Evolutionary conservation across 1,140 invertebrate species (phyloP), one percentile per base, ranked within the genome.

Genomic region (Copidosoma floridanum): DNA sequence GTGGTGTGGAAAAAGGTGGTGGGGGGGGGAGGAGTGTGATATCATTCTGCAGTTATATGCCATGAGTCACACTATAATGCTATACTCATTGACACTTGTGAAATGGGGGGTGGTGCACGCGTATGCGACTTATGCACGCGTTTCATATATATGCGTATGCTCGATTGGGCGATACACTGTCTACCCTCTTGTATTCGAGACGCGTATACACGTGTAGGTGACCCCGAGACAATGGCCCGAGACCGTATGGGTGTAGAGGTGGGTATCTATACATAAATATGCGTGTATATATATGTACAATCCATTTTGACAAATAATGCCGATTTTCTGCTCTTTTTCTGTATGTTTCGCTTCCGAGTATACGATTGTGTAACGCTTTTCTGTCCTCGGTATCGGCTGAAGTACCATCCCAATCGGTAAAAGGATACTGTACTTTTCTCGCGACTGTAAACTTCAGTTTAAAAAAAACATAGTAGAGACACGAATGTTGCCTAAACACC

Each of bases 11-110:
- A 32, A 12, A 32, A 6, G 38, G 5, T 41, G 7, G 51, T 20
- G 32, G 7, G 27, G 14, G 38, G 29, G 5, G 24, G 12, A 21
- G 12, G 40, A 47, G 51, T 43, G 51, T 40, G 50, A 63, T 51
- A 57, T 63, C 55, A 50, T 59, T 59, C 46, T 46, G 41, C 50
- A n/a, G 50, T 53, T 52, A 47, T 41, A 16, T 38, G 24, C 26
- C 56, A 12, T 44, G 56, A 63, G 44, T 59, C 43, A 59, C 27
- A 46, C 56, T 55, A n/a, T n/a, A n/a, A n/a, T n/a, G n/a, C n/a
- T n/a, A n/a, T n/a, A 46, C 50, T 57, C 51, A 55, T 59, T 63
- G 56, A 55, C 56, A 54, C 41, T 55, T 41, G 27, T 32, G 44
- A 57, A n/a, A 40, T 44, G 44, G 18, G n/a, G n/a, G n/a, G n/a